Evolutionary conservation across 2,888 invertebrate species (phyloP), one percentile per base, ranked within the genome.

Genomic region (Ceraclea dissimilis): DNA sequence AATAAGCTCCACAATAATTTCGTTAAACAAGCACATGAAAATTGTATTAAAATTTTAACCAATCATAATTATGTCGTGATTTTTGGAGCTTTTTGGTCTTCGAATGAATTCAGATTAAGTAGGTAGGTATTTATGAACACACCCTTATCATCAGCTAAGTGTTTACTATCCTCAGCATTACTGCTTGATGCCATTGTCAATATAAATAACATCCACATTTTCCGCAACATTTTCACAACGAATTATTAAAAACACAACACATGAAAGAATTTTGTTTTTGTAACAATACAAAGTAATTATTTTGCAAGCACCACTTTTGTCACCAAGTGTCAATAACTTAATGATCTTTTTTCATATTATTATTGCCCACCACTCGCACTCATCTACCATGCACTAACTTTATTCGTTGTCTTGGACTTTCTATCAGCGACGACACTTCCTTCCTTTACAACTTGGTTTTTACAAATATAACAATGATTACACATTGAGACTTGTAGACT

Each of bases 181-280:
- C 56, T 58, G 21, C 52, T 49, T 10, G 50, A 55, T 18, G 58
- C 58, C 62, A 62, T 62, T 5, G 60, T 60, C 17, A 60, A 54
- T 17, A 62, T 62, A 39, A 62, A 62, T 18, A 62, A 58, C 62
- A 62, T 60, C 62, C 62, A 62, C 60, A 62, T 49, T 53, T 46
- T 58, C 11, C 56, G 56, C 50, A 55, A 43, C 62, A 60, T 61
- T 55, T 53, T 58, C 51, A 49, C 39, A 20, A 49, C 34, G 6
- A 21, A 49, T 2, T 33, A 16, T 13, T 13, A 19, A 47, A 10
- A 31, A 44, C 21, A 52, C 19, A 43, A 43, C 31, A n/a, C 39
- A 39, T 39, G 31, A 31, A 31, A 31, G 11, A 51, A n/a, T n/a
- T n/a, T n/a, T n/a, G n/a, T n/a, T n/a, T n/a, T n/a, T n/a, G n/a